These are phyloP conservation scores for Cepaea nemoralis DNA, from an alignment of 1,140 invertebrate genomes.

Conservation along the genomic window DNA sequence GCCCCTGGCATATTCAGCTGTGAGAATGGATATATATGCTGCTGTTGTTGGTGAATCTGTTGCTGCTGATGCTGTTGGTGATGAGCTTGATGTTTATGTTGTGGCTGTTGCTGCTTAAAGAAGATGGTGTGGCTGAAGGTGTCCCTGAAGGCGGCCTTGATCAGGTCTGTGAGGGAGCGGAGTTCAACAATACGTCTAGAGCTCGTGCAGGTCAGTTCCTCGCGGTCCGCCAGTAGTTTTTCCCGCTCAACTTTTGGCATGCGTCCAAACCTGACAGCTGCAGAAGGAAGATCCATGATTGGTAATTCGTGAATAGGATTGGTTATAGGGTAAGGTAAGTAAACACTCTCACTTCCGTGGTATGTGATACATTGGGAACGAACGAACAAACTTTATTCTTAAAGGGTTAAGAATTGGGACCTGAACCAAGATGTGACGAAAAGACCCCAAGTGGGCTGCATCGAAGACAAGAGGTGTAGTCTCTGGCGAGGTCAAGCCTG, in stretches of 20 bases:
- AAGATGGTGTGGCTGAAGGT: constrained; percentile 52
- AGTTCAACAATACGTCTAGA: constrained; percentile 55
- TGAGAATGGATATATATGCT: neutral
- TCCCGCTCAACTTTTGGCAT: constrained; percentile 99
- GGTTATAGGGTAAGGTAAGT: no score
- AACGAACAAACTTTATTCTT: no score
- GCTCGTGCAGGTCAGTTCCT: constrained; percentile 70
- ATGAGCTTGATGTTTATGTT: constrained; percentile 4
- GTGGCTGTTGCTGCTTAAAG: constrained; percentile 37
- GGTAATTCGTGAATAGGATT: no score
- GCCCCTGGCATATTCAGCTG: neutral
- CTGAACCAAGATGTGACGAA: no score
- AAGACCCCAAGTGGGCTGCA: no score
- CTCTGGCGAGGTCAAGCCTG: no score
- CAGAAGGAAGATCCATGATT: no score
- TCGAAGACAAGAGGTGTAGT: no score
- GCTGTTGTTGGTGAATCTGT: neutral
- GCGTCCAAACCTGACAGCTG: constrained; percentile 97
- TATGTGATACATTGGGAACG: no score
- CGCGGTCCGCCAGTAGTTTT: constrained; percentile 83
- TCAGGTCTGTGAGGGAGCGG: constrained; percentile 55
- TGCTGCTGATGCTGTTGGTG: neutral
- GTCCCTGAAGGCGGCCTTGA: constrained; percentile 61
- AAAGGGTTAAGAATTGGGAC: no score
- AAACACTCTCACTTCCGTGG: no score